Base-by-base conservation (phyloP, 2,113 vertebrate genomes). In the Hylia prasina region DNA sequence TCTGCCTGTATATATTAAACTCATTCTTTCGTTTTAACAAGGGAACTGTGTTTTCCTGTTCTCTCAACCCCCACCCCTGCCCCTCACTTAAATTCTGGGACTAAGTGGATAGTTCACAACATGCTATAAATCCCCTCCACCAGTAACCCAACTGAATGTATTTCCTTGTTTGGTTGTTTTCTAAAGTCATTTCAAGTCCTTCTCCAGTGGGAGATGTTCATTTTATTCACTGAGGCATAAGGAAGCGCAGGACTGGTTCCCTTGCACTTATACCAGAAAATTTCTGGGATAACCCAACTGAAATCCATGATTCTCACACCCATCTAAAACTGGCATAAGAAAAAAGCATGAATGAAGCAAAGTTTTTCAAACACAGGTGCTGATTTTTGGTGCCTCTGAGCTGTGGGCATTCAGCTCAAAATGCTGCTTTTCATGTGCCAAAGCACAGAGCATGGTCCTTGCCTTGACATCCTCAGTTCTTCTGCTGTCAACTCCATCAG, bases 11-110 rank as follows among this genome's bases (percentile, higher is more conserved):
- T 97, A 95, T 86, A 97, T 97, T 97, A 96, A 97, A 93, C 83
- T 97, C 91, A 95, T 96, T 97, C 95, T 97, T 96, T 92, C 81
- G 31, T 24, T 93, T 93, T 87, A 97, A 97, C 96, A 97, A 97
- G 94, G 88, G 78, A 81, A 77, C 91, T 92, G 93, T 92, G 94
- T 97, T 95, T 96, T 95, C 92, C 72, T 83, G 82, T 25, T 6
- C 39, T 82, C 40, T 82, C 70, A 89, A 50, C 76, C 91, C 92
- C 90, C 51, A 73, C 40, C 48, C 65, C 30, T 80, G 51, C 86
- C 51, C 81, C 82, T 79, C 0, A 9, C 82, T 95, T 84, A 91
- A 93, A 91, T 89, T 92, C 73, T 83, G 80, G 71, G 61, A 90
- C 95, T 87, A 84, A 88, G 73, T 64, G 65, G 89, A 82, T 47